These are phyloP conservation scores for Petrocephalus schoutedeni DNA, from an alignment of 2,797 vertebrate species.

Conservation along the genomic window DNA sequence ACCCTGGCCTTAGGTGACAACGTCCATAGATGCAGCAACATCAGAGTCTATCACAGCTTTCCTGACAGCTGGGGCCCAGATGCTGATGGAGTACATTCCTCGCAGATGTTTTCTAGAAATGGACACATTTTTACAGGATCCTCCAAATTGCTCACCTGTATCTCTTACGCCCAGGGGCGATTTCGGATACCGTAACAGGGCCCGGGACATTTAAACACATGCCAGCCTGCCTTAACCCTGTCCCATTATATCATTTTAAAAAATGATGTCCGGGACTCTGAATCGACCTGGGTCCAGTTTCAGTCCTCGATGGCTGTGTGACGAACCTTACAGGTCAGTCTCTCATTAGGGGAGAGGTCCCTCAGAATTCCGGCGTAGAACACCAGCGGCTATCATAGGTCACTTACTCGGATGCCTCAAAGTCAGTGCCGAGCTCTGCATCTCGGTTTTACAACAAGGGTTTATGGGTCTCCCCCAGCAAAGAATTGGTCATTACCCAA, in stretches of 20 bases:
- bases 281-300: not conserved
- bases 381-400: not conserved
- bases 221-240: not conserved
- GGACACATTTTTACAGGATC: not conserved
- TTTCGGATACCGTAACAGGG: not conserved
- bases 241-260: not conserved
- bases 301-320: not conserved
- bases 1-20: not conserved
- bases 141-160: not conserved
- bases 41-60: not conserved
- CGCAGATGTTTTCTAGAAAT: not conserved
- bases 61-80: not conserved
- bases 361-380: not conserved
- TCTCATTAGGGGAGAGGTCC: not conserved
- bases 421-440: not conserved
- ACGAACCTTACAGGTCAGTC: not conserved
- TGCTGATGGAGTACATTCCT: not conserved
- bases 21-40: not conserved
- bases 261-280: not conserved
- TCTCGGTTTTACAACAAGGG: not conserved
- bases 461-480: not conserved
- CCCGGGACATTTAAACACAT: not conserved
- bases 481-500: conserved; percentile 1
- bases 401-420: not conserved
- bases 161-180: not conserved